Evolutionary conservation across 2,888 invertebrate species (phyloP), one percentile per base, ranked within the genome.

Genomic region (Strigamia maritima): DNA sequence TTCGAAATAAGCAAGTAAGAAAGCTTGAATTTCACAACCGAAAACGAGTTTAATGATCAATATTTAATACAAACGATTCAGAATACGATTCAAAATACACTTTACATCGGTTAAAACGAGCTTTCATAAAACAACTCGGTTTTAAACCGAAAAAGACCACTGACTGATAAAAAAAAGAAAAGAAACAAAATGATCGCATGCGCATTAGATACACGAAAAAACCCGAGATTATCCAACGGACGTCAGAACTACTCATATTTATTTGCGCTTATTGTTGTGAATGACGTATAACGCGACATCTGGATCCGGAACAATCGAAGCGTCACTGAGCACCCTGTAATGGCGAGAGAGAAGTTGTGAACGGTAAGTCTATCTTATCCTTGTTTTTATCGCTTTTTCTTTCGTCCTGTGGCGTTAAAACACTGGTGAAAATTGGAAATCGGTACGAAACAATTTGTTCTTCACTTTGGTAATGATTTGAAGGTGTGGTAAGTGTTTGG

Each of bases 331-430:
- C 60, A 60, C 60, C 24, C 60, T 49, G 60, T 60, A 60, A 60
- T 60, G 60, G 60, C 60, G 60, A 60, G 60, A 60, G 60, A 60
- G 60, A 60, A 60, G 60, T 60, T 60, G 60, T 60, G 60, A 60
- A 60, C 60, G 60, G 60, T 60, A 60, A 60, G 60, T 60, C 19
- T 10, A 19, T 19, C 19, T 60, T 2, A 19, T 8, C 60, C 60
- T 60, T 60, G 24, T 60, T 60, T 60, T 60, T 60, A 60, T 60
- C 60, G 60, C 60, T 60, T 60, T 60, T 60, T 60, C 60, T 60
- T 60, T 19, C 8, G n/a, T 16, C n/a, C 60, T 1, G 60, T 19
- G 22, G 10, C 22, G 60, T 60, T 60, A 24, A 6, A 60, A 60
- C 19, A 10, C 2, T 2, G n/a, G 10, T 19, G 8, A 2, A 19